Evolutionary conservation across 2,888 invertebrate genomes (phyloP), one percentile per base, ranked within the genome.

Genomic region (Mantis religiosa): DNA sequence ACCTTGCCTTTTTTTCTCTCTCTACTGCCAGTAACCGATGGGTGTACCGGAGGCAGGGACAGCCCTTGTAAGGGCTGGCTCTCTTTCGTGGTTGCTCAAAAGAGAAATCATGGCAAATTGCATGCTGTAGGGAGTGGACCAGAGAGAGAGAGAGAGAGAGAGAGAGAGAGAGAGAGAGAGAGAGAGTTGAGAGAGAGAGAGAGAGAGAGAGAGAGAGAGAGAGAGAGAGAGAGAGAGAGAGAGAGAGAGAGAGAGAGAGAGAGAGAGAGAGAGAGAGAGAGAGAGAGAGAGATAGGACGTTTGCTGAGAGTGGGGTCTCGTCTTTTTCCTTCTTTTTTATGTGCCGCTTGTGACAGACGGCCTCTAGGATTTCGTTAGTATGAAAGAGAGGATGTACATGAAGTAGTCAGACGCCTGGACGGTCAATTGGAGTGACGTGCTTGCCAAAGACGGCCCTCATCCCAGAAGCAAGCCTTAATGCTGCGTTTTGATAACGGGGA

Each of bases 31-130:
- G 27, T 85, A 85, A 85, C 85, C 28, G n/a, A 41, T 85, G 85
- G 85, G 85, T 85, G 85, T 85, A 85, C 85, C 85, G n/a, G 85
- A 34, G 47, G 85, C 47, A 15, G 41, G 85, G 85, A 84, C 41
- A 85, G 85, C 85, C 41, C 27, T 47, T 85, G 85, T 85, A 85
- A 85, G 85, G 85, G 85, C 41, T 47, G 85, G n/a, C 47, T 27
- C 47, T 54, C 15, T 85, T n/a, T 86, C 89, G 47, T 82, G 86
- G 86, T 41, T 30, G 71, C 81, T 84, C 89, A 89, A 89, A 89
- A 89, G 89, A 89, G 89, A 89, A 89, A 89, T 89, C 89, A 89
- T 87, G 71, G 83, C 89, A 89, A 89, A 89, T 89, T 89, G 89
- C 85, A 89, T 81, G 86, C 71, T 86, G 86, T 86, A 41, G 85